Evolutionary conservation across 2,888 invertebrate species (phyloP).

Genomic region (Pyralis farinalis): DNA sequence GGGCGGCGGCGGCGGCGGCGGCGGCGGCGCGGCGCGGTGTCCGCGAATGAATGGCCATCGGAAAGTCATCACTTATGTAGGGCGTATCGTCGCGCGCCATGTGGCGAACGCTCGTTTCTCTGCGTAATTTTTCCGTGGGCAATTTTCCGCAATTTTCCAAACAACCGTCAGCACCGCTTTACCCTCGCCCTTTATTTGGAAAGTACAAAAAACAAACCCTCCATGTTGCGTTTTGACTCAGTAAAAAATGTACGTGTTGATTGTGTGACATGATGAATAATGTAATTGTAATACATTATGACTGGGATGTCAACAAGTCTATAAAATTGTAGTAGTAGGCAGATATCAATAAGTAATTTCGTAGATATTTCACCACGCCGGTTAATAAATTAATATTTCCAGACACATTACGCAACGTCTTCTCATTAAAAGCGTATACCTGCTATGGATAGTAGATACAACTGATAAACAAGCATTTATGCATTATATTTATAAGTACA

Average conservation of each 20-base stretch:
- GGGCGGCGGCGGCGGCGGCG: conserved; percentile 17
- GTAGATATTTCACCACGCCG: not conserved
- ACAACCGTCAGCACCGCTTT: conserved; percentile 51
- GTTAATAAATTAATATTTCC: too few relatives aligned
- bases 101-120: conserved; percentile 56
- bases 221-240: conserved; percentile 9
- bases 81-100: conserved; percentile 72
- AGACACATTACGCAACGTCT: too few relatives aligned
- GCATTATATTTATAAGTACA: too few relatives aligned
- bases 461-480: too few relatives aligned
- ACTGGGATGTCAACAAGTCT: conserved; percentile 19
- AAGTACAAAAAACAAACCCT: conserved; percentile 42
- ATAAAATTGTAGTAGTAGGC: conserved; percentile 12
- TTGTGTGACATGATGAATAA: conserved; percentile 35
- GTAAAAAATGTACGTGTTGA: conserved; percentile 19
- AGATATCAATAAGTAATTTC: conserved; percentile 8
- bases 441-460: too few relatives aligned
- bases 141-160: conserved; percentile 67
- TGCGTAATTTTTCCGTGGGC: conserved; percentile 68
- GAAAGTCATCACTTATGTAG: conserved; percentile 79
- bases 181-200: conserved; percentile 54
- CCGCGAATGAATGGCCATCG: conserved; percentile 75
- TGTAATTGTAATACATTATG: conserved; percentile 29
- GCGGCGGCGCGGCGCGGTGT: conserved; percentile 37
- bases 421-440: too few relatives aligned